These are phyloP conservation scores for Bellardia bayeri DNA, from an alignment of 2,888 invertebrate species.

Conservation along the genomic window DNA sequence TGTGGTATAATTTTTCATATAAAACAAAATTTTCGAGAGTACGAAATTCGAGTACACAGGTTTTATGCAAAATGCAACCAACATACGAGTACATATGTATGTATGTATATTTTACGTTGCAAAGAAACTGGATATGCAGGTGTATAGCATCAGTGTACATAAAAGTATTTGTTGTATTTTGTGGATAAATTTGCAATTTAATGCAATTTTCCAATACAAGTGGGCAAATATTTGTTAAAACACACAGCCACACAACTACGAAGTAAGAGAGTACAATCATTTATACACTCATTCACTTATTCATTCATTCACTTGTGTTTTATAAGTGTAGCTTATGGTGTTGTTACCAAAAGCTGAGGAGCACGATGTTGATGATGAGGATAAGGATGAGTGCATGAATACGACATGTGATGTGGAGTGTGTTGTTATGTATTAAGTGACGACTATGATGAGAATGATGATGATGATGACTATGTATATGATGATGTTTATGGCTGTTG, in stretches of 20 bases:
- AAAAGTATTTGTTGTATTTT: conserved; percentile 72
- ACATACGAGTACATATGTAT: conserved; percentile 24
- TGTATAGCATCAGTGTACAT: not conserved
- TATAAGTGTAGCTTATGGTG: conserved; percentile 42
- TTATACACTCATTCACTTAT: conserved; percentile 10
- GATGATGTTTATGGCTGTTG: conserved; percentile 56
- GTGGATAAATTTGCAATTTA: conserved; percentile 72
- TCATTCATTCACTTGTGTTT: not conserved
- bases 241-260: not conserved
- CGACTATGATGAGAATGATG: conserved; percentile 26
- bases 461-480: conserved; percentile 27
- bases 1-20: conserved; percentile 7
- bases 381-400: conserved; percentile 38
- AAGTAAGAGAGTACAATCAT: not conserved
- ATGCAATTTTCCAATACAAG: conserved; percentile 73
- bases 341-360: conserved; percentile 26
- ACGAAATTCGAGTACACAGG: not conserved
- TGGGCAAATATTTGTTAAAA: conserved; percentile 73
- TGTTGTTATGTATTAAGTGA: conserved; percentile 46
- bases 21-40: not conserved
- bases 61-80: conserved; percentile 11
- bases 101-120: not conserved
- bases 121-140: not conserved
- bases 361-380: conserved; percentile 17
- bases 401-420: conserved; percentile 36